Evolutionary conservation across 2,797 vertebrate genomes (phyloP).

Genomic region (Nothura maculosa): DNA sequence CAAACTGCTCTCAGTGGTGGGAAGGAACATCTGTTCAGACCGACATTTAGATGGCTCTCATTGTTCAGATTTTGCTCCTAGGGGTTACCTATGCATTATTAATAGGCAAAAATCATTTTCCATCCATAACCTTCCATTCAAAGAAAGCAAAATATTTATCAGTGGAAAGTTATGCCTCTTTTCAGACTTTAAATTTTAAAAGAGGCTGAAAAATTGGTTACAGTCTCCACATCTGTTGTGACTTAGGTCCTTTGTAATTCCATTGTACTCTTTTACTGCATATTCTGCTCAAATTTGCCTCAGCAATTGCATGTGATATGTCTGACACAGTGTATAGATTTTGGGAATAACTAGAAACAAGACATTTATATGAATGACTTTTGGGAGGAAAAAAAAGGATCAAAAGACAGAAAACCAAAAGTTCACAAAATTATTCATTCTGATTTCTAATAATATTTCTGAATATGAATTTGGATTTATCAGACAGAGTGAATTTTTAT

Average conservation of each 20-base stretch:
- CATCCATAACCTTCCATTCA: slow-evolving; percentile 11
- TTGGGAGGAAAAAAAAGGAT: background rate
- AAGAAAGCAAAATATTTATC: background rate
- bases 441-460: background rate
- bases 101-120: background rate
- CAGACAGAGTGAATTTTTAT: background rate
- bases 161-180: background rate
- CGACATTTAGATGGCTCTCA: background rate
- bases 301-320: background rate
- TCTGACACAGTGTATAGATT: background rate
- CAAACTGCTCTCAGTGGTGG: background rate
- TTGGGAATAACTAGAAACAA: slow-evolving; percentile 26
- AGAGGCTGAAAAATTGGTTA: background rate
- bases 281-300: slow-evolving; percentile 2
- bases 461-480: slow-evolving; percentile 4
- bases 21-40: background rate
- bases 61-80: slow-evolving; percentile 1
- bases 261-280: background rate
- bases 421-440: background rate
- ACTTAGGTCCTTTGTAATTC: background rate
- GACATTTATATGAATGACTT: background rate
- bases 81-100: slow-evolving; percentile 17
- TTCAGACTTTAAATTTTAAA: slow-evolving; percentile 5
- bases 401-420: slow-evolving; percentile 19
- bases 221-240: background rate